Evolutionary conservation across 2,888 invertebrate species (phyloP).

Genomic region (Laspeyria flexula): DNA sequence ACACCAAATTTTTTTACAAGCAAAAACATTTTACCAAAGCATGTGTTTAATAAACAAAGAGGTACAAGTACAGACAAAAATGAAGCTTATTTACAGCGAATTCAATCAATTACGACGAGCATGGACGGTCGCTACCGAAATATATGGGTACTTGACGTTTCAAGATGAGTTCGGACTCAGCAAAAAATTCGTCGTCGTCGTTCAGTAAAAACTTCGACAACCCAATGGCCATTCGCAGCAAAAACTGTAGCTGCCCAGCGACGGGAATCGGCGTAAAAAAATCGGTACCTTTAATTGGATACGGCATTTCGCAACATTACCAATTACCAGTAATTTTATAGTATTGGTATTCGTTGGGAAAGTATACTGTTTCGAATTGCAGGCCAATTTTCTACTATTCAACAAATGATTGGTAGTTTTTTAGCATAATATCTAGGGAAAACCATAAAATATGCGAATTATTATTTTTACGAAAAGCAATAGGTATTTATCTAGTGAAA

Average conservation of each 20-base stretch:
- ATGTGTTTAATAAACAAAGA: conserved; percentile 45
- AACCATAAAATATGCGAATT: too few species aligned
- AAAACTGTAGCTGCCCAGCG: conserved; percentile 69
- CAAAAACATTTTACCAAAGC: conserved; percentile 44
- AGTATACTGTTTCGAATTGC: conserved; percentile 27
- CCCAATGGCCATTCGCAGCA: conserved; percentile 66
- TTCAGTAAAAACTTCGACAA: conserved; percentile 75
- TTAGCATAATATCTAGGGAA: too few species aligned
- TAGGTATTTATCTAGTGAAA: neutral
- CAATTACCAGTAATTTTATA: conserved; percentile 45
- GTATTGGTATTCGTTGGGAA: conserved; percentile 25
- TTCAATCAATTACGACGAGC: conserved; percentile 78
- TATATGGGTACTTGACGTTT: conserved; percentile 75
- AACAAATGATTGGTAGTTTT: too few species aligned
- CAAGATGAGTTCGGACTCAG: conserved; percentile 71
- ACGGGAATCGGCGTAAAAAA: conserved; percentile 67
- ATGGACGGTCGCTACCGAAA: conserved; percentile 69
- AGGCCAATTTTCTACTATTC: conserved; percentile 11
- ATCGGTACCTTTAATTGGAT: conserved; percentile 67
- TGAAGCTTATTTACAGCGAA: conserved; percentile 70
- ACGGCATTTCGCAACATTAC: conserved; percentile 64
- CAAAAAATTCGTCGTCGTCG: conserved; percentile 72
- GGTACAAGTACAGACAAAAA: conserved; percentile 51
- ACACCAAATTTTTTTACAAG: conserved; percentile 40
- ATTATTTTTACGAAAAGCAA: too few species aligned